phyloP scores from a whole-genome alignment of 2,797 vertebrate species.

The Cuculus canorus region DNA sequence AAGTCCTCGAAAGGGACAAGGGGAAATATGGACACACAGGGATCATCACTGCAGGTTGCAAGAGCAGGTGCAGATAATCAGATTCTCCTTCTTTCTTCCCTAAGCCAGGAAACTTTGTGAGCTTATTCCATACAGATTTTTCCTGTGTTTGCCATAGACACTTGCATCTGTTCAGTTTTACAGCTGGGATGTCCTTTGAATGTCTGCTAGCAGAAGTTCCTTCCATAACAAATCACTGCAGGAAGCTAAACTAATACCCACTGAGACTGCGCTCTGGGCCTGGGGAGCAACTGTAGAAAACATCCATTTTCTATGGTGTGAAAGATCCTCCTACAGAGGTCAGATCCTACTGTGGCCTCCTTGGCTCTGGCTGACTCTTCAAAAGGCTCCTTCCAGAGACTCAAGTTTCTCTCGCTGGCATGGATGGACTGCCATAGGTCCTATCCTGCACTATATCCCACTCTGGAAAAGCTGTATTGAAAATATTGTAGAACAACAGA shows the following conservation, averaged over 20 bases:
- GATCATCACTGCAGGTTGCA: background rate
- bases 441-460: background rate
- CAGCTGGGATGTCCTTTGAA: background rate
- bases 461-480: background rate
- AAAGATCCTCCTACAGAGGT: background rate
- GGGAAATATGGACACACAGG: background rate
- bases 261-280: background rate
- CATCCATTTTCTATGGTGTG: background rate
- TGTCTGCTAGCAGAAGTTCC: background rate
- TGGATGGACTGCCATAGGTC: background rate
- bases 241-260: background rate
- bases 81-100: background rate
- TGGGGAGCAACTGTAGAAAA: background rate
- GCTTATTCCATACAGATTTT: background rate
- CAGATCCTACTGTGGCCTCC: background rate
- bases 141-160: background rate
- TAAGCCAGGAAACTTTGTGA: background rate
- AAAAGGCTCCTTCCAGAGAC: background rate
- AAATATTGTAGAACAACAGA: background rate
- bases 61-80: background rate
- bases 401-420: background rate
- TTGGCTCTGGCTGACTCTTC: background rate
- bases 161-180: background rate
- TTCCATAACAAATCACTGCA: background rate
- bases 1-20: background rate